These are phyloP conservation scores for Dromiciops gliroides DNA, from an alignment of 2,113 vertebrate genomes.

Conservation along the genomic window DNA sequence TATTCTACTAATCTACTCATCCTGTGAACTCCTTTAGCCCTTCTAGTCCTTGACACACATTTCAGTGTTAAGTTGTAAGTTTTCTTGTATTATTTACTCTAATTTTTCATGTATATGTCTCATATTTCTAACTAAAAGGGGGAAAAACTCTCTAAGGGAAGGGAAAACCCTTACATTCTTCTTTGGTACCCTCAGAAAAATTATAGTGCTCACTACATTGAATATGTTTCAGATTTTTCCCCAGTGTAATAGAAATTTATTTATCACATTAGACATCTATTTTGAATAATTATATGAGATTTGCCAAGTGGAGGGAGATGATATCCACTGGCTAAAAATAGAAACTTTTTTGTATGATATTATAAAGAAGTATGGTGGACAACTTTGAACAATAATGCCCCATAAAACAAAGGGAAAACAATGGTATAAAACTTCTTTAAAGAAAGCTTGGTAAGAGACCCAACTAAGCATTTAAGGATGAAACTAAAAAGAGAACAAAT, in stretches of 20 bases:
- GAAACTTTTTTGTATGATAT: neutral
- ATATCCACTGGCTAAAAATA: neutral
- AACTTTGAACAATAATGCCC: neutral
- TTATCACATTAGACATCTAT: neutral
- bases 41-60: neutral
- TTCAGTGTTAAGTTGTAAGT: neutral
- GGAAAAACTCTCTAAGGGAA: neutral
- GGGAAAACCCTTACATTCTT: neutral
- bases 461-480: neutral
- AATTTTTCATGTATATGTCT: neutral
- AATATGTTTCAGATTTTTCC: neutral
- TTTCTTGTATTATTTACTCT: neutral
- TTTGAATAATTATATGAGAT: neutral
- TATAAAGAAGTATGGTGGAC: neutral
- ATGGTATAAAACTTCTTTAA: neutral
- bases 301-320: neutral
- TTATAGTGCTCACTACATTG: neutral
- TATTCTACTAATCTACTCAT: neutral
- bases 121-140: neutral
- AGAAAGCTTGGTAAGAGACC: neutral
- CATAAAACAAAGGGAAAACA: neutral
- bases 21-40: neutral
- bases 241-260: neutral
- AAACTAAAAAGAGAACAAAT: neutral
- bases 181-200: neutral